A percentile compares a stretch with the other conserved stretches of the same genome.
These are phyloP conservation scores for Hemaris fuciformis DNA, from an alignment of 2,888 invertebrate species.

Conservation along the genomic window DNA sequence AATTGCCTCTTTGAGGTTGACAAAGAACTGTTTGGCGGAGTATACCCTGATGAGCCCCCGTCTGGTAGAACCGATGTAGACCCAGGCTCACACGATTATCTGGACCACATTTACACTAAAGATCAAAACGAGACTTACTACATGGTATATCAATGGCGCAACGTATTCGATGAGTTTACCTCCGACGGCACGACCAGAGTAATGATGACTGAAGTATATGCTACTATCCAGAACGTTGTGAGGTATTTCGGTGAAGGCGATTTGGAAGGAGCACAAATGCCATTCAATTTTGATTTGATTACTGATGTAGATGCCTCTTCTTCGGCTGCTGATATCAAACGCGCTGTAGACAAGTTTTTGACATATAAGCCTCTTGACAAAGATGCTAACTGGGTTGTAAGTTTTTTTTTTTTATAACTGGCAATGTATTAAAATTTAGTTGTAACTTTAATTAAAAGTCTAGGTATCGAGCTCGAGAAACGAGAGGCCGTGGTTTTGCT, in stretches of 20 bases:
- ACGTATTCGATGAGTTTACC: constrained; percentile 81
- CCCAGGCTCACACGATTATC: constrained; percentile 77
- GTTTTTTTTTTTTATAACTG: constrained; percentile 44
- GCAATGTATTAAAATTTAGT: too few species aligned
- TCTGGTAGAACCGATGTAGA: constrained; percentile 66
- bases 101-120: constrained; percentile 84
- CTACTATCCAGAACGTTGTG: constrained; percentile 81
- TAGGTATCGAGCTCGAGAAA: too few species aligned
- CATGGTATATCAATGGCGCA: constrained; percentile 84
- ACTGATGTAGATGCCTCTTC: constrained; percentile 81
- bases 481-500: too few species aligned
- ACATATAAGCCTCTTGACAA: constrained; percentile 82
- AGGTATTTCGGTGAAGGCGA: constrained; percentile 84
- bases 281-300: constrained; percentile 90
- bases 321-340: constrained; percentile 82
- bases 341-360: constrained; percentile 84
- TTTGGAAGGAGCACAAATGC: constrained; percentile 85
- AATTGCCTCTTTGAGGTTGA: constrained; percentile 83
- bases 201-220: constrained; percentile 90
- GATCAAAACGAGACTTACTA: constrained; percentile 83
- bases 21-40: constrained; percentile 64
- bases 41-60: constrained; percentile 80
- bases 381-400: constrained; percentile 89
- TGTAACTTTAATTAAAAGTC: too few species aligned
- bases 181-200: constrained; percentile 77